A percentile compares a stretch with the other conserved stretches of the same genome.
phyloP scores from a whole-genome alignment of 2,113 vertebrate species.

The Hiodon tergisus region DNA sequence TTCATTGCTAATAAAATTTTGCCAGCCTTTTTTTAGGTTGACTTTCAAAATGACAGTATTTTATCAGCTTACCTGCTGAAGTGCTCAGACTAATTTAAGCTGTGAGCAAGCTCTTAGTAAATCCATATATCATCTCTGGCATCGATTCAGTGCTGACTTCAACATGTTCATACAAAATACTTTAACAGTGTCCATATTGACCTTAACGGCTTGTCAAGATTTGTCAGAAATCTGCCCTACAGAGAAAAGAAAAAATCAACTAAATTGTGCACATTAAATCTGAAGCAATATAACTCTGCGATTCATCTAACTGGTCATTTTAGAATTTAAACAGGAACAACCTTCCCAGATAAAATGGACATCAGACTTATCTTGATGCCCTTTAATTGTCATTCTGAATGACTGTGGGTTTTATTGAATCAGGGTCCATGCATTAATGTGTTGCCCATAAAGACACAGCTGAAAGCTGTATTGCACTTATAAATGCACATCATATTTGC shows the following conservation, averaged over 20 bases:
- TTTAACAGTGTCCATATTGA: too few species aligned
- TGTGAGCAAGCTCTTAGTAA: background rate
- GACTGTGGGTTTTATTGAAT: background rate
- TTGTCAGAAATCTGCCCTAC: too few species aligned
- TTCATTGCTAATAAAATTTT: too few species aligned
- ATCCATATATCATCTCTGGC: background rate
- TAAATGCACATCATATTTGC: too few species aligned
- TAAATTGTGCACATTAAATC: too few species aligned
- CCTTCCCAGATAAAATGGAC: background rate
- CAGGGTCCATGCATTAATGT: background rate
- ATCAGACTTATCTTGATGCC: background rate
- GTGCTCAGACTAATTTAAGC: background rate
- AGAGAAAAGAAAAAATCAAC: too few species aligned
- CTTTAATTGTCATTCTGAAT: background rate
- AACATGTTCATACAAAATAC: background rate
- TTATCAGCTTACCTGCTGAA: background rate
- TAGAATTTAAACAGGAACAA: background rate
- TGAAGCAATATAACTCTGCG: too few species aligned
- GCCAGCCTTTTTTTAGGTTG: background rate
- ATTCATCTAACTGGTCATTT: background rate
- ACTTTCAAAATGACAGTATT: background rate
- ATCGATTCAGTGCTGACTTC: background rate
- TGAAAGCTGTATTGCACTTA: too few species aligned
- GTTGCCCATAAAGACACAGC: background rate
- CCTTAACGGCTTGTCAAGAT: too few species aligned